Base-by-base conservation (phyloP, 2,797 vertebrate species). In the Pteropus rufus region DNA sequence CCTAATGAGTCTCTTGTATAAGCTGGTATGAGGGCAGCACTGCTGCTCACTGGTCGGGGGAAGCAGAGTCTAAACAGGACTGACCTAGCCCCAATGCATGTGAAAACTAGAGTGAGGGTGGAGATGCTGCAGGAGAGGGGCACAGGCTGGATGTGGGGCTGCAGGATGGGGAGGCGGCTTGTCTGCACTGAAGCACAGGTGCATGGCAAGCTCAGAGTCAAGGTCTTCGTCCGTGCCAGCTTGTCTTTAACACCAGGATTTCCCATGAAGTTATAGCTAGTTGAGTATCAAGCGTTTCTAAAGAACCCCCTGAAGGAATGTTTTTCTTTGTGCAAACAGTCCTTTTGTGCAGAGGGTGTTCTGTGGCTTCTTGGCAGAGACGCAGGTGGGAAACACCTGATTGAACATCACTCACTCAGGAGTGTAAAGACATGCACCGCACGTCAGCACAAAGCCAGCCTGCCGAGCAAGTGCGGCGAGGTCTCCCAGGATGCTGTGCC, bases 261-360 rank as follows among this genome's bases (percentile, higher is more conserved):
- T 94, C 10, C 15, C 73, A 46, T 58, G 88, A 77, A 95, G 96
- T 95, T 95, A 89, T 93, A 97, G 92, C 94, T 95, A 92, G 93
- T 92, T 97, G 97, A 97, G 90, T 95, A 65, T 92, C 92, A 97
- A 97, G 97, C 88, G 0, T 95, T 97, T 95, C 90, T 96, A 65
- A 97, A 96, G 92, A 97, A 96, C 91, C 94, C 97, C 97, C 72
- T 65, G 82, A 62, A 97, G 97, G 96, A 86, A 83, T 93, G 77
- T 87, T 94, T 96, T 29, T 3, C 89, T 93, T 49, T 96, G 94
- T 95, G 94, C 97, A 97, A 97, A 98, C 95, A 98, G 92, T 65
- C n/a, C 93, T 94, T 96, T 97, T 97, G 95, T 97, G 94, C 65
- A 56, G 83, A 96, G 84, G 92, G 92, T 93, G 88, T 73, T 93